Evolutionary conservation across 1,140 invertebrate genomes (phyloP).

Genomic region (Heliothis subflexa): DNA sequence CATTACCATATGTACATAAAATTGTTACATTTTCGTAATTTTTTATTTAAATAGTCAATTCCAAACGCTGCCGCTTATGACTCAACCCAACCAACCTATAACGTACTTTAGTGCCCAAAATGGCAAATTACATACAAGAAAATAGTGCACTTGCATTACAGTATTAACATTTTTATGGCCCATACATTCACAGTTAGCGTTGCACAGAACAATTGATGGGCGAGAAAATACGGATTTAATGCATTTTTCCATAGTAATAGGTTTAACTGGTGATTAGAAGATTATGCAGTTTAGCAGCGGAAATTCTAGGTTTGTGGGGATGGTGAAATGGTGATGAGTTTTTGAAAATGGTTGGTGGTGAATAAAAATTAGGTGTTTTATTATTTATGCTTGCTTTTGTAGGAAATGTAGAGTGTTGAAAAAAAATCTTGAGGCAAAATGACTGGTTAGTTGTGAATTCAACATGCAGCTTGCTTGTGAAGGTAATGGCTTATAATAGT

Average conservation of each 20-base stretch:
- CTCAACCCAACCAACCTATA: conserved; percentile 51
- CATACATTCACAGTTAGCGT: conserved; percentile 73
- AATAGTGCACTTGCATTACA: conserved; percentile 78
- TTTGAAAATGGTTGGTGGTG: background rate
- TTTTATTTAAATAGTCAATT: too few relatives aligned
- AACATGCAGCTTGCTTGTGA: too few relatives aligned
- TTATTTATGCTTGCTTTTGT: too few relatives aligned
- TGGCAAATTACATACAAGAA: conserved; percentile 82
- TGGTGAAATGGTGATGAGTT: background rate
- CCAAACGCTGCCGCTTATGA: conserved; percentile 43
- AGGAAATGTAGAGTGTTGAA: too few relatives aligned
- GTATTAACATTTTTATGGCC: conserved; percentile 85
- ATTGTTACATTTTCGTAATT: too few relatives aligned
- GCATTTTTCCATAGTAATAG: conserved; percentile 63
- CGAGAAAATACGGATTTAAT: conserved; percentile 70
- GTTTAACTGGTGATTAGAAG: conserved; percentile 63
- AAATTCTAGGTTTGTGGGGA: background rate
- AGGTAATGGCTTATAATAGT: too few relatives aligned
- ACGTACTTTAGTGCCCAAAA: conserved; percentile 77
- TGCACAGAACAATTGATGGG: conserved; percentile 74
- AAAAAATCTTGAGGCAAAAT: too few relatives aligned
- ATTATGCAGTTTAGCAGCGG: conserved; percentile 30
- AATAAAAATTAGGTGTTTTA: background rate
- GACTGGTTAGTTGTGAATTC: too few relatives aligned
- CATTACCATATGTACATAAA: too few relatives aligned